Percentiles rank a stretch among this genome's conserved stretches.
Evolutionary conservation across 2,797 vertebrate species (phyloP).

Genomic region (Nasua narica): DNA sequence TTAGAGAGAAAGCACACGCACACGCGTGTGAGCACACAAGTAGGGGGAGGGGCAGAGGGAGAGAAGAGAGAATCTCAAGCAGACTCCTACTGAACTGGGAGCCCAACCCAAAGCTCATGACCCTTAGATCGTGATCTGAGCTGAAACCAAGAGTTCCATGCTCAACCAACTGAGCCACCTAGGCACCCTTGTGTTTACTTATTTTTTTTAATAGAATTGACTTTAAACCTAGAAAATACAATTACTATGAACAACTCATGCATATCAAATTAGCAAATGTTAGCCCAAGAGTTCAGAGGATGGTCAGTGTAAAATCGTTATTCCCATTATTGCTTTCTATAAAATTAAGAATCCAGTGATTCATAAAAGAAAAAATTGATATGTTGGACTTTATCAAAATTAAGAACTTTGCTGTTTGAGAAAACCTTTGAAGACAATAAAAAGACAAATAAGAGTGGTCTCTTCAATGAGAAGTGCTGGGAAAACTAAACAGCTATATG

Average conservation of each 20-base stretch:
- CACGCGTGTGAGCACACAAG: fast-evolving
- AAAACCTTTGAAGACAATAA: neutral
- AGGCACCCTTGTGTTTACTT: neutral
- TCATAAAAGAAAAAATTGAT: neutral
- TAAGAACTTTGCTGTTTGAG: neutral
- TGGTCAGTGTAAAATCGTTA: neutral
- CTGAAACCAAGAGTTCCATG: neutral
- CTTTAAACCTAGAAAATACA: neutral
- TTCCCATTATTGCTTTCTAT: neutral
- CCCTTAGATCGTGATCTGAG: neutral
- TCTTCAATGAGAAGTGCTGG: neutral
- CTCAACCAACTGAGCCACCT: neutral
- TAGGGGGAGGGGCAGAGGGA: neutral
- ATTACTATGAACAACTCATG: neutral
- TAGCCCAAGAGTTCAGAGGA: neutral
- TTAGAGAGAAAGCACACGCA: neutral
- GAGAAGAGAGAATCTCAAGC: neutral
- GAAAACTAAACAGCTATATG: neutral
- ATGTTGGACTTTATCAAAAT: neutral
- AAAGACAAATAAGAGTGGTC: neutral
- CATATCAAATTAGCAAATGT: neutral
- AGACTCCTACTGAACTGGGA: neutral
- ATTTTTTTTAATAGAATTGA: neutral
- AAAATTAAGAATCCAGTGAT: neutral
- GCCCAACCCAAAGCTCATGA: neutral